Evolutionary conservation across 2,888 invertebrate genomes (phyloP).

Genomic region (Siphonodentalium dalli): DNA sequence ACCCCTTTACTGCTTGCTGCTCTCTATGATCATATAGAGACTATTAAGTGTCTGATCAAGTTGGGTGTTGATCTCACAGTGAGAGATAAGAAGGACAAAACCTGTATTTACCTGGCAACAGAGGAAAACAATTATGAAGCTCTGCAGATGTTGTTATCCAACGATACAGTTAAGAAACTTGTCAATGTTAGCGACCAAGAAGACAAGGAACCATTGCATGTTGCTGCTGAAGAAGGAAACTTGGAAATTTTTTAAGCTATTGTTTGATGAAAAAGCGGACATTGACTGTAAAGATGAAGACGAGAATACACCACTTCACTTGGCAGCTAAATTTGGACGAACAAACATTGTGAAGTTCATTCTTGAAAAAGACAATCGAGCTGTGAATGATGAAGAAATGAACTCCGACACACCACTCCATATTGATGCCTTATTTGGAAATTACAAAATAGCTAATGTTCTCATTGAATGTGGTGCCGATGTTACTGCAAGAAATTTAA

Average conservation of each 20-base stretch:
- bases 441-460: conserved; percentile 60
- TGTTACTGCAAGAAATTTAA: conserved; percentile 66
- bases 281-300: conserved; percentile 66
- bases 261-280: conserved; percentile 62
- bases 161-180: conserved; percentile 47
- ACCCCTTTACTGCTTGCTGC: conserved; percentile 66
- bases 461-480: conserved; percentile 66
- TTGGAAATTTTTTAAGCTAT: conserved; percentile 53
- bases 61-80: conserved; percentile 60
- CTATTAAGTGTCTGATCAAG: conserved; percentile 59
- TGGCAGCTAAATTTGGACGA: conserved; percentile 64
- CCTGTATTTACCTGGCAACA: conserved; percentile 65
- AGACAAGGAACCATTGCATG: conserved; percentile 67
- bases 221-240: conserved; percentile 65
- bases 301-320: conserved; percentile 66
- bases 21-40: conserved; percentile 60
- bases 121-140: conserved; percentile 64
- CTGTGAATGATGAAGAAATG: conserved; percentile 65
- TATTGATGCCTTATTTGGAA: conserved; percentile 64
- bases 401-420: conserved; percentile 66
- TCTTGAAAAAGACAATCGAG: conserved; percentile 53
- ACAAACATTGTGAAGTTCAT: conserved; percentile 61
- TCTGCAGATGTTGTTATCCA: conserved; percentile 58
- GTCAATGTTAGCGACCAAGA: conserved; percentile 65
- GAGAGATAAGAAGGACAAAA: conserved; percentile 66